Conservation (phyloP, 2,797 vertebrate species). For the Pristis pectinata region DNA sequence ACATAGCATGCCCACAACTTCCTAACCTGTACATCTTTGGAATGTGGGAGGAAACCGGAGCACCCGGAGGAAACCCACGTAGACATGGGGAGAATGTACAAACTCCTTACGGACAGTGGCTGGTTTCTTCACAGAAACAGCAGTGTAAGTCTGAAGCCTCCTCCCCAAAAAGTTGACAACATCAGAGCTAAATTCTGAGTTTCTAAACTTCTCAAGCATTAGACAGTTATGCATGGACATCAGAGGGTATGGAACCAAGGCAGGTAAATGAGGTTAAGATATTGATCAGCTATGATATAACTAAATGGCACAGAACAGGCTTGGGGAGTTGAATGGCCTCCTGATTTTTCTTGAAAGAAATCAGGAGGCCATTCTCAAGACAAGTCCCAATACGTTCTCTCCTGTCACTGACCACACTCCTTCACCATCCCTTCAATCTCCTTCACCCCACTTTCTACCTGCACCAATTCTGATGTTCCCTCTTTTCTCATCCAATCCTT, state of each 20-base stretch:
- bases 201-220: not conserved
- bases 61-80: too few relatives aligned
- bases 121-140: not conserved
- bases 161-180: not conserved
- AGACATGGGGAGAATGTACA: too few relatives aligned
- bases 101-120: too few relatives aligned
- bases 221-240: not conserved
- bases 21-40: too few relatives aligned
- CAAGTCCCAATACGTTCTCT: too few relatives aligned
- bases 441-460: too few relatives aligned
- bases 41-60: too few relatives aligned
- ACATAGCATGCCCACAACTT: too few relatives aligned
- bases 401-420: not conserved
- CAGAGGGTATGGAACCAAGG: not conserved
- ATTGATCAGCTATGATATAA: not conserved
- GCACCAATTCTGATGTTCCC: not conserved
- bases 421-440: not conserved
- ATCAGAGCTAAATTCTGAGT: not conserved
- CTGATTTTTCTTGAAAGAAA: not conserved
- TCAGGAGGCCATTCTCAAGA: too few relatives aligned
- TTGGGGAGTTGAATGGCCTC: not conserved
- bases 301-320: not conserved
- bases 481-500: not conserved
- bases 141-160: not conserved
- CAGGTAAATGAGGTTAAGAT: not conserved